Evolutionary conservation across 1,140 invertebrate species (phyloP).

Genomic region (Melipona quadrifasciata): DNA sequence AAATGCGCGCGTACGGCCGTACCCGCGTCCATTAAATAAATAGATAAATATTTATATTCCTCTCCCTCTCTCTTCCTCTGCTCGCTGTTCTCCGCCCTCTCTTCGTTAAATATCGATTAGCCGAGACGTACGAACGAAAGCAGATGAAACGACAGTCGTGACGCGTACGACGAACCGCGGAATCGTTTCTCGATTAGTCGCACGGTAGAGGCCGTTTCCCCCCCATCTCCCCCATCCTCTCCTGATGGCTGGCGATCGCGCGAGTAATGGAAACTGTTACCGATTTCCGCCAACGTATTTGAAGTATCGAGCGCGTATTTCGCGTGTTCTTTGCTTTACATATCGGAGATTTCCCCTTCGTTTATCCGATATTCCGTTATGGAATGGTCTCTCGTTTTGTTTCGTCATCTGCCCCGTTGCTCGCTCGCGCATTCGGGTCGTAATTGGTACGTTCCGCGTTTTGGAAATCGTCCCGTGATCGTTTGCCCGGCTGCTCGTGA

Average conservation of each 20-base stretch:
- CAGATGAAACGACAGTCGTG: slow-evolving; percentile 1
- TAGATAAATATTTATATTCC: background rate
- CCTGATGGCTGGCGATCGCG: background rate
- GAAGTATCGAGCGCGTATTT: slow-evolving; percentile 3
- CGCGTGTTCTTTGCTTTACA: slow-evolving; percentile 21
- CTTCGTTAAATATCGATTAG: slow-evolving; percentile 9
- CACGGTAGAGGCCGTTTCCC: background rate
- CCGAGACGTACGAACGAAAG: background rate
- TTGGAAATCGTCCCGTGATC: background rate
- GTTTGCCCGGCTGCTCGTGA: background rate
- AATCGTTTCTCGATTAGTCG: slow-evolving; percentile 41
- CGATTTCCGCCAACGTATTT: slow-evolving; percentile 16
- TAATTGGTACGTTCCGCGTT: background rate
- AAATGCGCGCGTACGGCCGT: too few species aligned
- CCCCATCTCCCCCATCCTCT: too few species aligned
- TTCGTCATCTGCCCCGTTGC: background rate
- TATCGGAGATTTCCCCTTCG: slow-evolving; percentile 8
- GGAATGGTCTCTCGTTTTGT: background rate
- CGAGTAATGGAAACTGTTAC: slow-evolving; percentile 33
- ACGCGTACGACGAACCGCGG: slow-evolving; percentile 15
- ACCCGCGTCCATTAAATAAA: background rate
- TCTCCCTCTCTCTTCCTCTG: background rate
- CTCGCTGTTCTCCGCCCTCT: background rate
- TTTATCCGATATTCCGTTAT: slow-evolving; percentile 30
- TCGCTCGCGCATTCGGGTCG: background rate